Evolutionary conservation across 2,888 invertebrate genomes (phyloP), one percentile per base, ranked within the genome.

Genomic region (Calliscelio sp.): DNA sequence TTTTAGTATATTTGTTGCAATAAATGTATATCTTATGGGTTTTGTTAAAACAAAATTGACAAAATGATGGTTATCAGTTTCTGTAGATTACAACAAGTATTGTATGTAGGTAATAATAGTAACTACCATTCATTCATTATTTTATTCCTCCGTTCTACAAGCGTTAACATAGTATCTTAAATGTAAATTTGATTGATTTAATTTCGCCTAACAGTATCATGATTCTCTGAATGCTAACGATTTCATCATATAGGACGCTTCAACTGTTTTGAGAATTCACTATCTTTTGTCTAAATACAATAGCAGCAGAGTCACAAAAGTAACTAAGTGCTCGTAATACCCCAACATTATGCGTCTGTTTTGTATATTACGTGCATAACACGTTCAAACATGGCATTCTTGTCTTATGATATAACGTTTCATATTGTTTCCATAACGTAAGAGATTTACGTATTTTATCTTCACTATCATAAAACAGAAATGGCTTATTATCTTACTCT

Each of bases 291-390:
- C 89, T 90, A 86, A 86, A 88, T 86, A 92, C 92, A 92, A 92
- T 92, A 87, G 88, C 86, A 88, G 84, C 87, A 86, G 85, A 86
- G 86, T 89, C 87, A 91, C 91, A 91, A 91, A 91, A 91, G 91
- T 91, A 91, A 91, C 91, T 90, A 91, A 91, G 91, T 91, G 91
- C 90, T 89, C 89, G 89, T 91, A 90, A 91, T 91, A 91, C 90
- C 87, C 88, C 75, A 87, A 89, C 88, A 90, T 91, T 91, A 91
- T 91, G 88, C 83, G 86, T 86, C 88, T 85, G 87, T 84, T 85
- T 86, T 85, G 84, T 78, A 55, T 51, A 63, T 55, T 77, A 32
- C 55, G 53, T 70, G 35, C 51, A 24, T 53, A 75, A 57, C 68
- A 46, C 70, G 70, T 68, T 77, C 51, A 61, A 61, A 63, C 24